Evolutionary conservation across 2,888 invertebrate species (phyloP), one percentile per base, ranked within the genome.

Genomic region (Myopa testacea): DNA sequence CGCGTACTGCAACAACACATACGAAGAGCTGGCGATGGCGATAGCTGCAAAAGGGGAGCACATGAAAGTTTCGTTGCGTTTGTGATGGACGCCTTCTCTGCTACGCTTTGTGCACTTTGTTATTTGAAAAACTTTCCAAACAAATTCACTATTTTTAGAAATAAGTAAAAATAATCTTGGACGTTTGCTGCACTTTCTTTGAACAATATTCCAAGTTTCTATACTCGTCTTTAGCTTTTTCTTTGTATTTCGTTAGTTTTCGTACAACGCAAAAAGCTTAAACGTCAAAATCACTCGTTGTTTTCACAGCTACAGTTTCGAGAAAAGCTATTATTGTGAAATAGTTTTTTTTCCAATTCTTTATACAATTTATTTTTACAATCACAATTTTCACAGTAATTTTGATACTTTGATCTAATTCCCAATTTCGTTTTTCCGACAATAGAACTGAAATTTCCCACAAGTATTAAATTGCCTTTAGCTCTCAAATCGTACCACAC

Each of bases 241-340:
- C 14, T 34, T 55, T 55, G 10, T 19, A 14, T 34, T 75, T 74
- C 16, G 50, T 52, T 34, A n/a, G 14, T 37, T 58, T 60, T 5
- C 75, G 19, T 38, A 74, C 67, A 60, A 75, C 68, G 75, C 40
- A 75, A 65, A 67, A 67, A 62, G 65, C 78, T 75, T 19, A 63
- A 78, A 70, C 65, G 78, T 78, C 80, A 78, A 78, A 79, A 69
- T 63, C 58, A 78, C 80, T 80, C 78, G 80, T 75, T 80, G 79
- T 72, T 79, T 77, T 77, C 45, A 45, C 45, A 45, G 45, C 45
- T 45, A 45, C 45, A 45, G 45, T 45, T 45, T 45, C 45, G 45
- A 6, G 6, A 45, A 45, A 45, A 45, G 45, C 45, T 45, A 45
- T 8, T 45, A 45, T 45, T 45, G 45, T 45, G 45, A 8, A 45